A percentile compares a stretch with the other conserved stretches of the same genome.
Evolutionary conservation across 2,797 vertebrate species (phyloP).

Genomic region (Geotrypetes seraphini): DNA sequence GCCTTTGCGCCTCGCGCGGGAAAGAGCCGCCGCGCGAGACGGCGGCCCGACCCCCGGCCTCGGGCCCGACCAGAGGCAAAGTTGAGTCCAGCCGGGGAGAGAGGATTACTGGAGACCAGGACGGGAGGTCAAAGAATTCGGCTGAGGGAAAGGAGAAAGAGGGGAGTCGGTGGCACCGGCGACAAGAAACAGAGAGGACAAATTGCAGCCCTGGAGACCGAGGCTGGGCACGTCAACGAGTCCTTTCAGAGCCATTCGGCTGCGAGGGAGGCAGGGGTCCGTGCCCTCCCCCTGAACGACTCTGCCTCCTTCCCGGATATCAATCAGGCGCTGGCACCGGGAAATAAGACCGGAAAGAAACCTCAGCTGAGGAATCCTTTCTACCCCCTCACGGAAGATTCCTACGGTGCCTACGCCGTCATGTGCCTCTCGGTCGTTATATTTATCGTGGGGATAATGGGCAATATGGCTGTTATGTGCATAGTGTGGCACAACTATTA

Average conservation of each 20-base stretch:
- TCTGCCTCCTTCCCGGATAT: slow-evolving; percentile 29
- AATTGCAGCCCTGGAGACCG: slow-evolving; percentile 8
- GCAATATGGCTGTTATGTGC: slow-evolving; percentile 92
- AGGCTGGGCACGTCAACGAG: slow-evolving; percentile 4
- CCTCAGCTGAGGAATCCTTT: slow-evolving; percentile 78
- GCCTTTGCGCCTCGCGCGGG: too few species aligned
- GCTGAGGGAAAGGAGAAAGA: not conserved
- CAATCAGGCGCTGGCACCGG: slow-evolving; percentile 34
- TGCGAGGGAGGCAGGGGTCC: slow-evolving; percentile 1
- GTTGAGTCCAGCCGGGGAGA: not conserved
- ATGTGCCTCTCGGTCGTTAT: slow-evolving; percentile 69
- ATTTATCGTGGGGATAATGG: slow-evolving; percentile 78
- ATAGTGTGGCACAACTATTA: slow-evolving; percentile 96
- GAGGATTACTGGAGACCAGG: not conserved
- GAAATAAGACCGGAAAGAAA: slow-evolving; percentile 27
- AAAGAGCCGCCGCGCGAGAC: not conserved
- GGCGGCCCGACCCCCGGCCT: not conserved
- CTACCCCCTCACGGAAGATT: slow-evolving; percentile 74
- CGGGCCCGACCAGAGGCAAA: not conserved
- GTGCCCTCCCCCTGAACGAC: slow-evolving; percentile 4
- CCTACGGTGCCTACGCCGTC: slow-evolving; percentile 78
- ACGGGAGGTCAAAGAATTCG: not conserved
- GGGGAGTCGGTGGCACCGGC: slow-evolving; percentile 4
- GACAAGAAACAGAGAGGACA: slow-evolving; percentile 7
- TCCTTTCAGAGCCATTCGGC: not conserved